Percentiles rank a stretch among this genome's conserved stretches.
Conservation (phyloP, 2,888 invertebrate genomes). For the Scaptomyza polygonia region DNA sequence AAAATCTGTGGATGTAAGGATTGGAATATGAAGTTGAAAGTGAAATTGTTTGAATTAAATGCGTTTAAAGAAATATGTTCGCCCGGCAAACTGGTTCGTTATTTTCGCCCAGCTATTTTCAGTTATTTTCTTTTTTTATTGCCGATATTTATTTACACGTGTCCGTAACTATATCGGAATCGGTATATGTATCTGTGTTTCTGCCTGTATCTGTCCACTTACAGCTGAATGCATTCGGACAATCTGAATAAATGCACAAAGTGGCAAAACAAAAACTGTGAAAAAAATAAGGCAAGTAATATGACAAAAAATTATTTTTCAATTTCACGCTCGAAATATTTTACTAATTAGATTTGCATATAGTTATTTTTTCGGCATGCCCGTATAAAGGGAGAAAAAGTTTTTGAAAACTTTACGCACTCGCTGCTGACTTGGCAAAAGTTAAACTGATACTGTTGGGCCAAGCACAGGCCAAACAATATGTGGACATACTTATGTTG, state of each 20-base stretch:
- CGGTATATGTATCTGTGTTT: conserved; percentile 27
- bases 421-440: conserved; percentile 71
- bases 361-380: conserved; percentile 72
- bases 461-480: conserved; percentile 5
- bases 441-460: conserved; percentile 16
- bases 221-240: conserved; percentile 66
- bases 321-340: conserved; percentile 83
- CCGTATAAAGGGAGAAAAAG: conserved; percentile 43
- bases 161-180: conserved; percentile 21
- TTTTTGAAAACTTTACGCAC: conserved; percentile 38
- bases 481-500: conserved; percentile 34
- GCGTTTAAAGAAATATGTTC: conserved; percentile 52
- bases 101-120: conserved; percentile 18
- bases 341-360: conserved; percentile 83
- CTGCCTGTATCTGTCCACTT: conserved; percentile 54
- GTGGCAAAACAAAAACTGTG: neutral
- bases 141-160: conserved; percentile 10
- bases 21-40: too few species aligned
- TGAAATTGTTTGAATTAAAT: conserved; percentile 51
- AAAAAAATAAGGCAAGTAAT: conserved; percentile 25
- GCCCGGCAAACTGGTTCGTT: neutral
- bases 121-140: conserved; percentile 14
- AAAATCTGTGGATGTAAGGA: too few species aligned
- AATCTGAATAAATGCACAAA: conserved; percentile 58
- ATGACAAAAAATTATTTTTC: conserved; percentile 70